Evolutionary conservation across 2,888 invertebrate genomes (phyloP), one percentile per base, ranked within the genome.

Genomic region (Galerucella nymphaeae): DNA sequence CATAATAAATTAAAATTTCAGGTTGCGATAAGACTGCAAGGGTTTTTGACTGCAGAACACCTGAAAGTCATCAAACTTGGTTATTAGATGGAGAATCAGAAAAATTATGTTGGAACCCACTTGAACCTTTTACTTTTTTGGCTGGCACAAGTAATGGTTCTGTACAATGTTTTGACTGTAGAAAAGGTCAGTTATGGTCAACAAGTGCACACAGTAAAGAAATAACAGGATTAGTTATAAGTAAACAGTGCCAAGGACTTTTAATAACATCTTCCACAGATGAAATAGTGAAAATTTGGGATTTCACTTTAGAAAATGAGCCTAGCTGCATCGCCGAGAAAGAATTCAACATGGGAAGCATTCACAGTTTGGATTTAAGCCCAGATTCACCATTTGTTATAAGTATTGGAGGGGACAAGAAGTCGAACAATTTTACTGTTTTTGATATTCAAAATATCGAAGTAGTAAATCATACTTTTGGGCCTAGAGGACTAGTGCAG

Each of bases 261-360:
- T 87, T 98, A 83, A 89, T 95, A 2, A 94, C 96, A 0, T 89
- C 92, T 1, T 93, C 95, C 8, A 90, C 92, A 2, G 97, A 97
- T 84, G 93, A 94, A 75, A 88, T 89, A n/a, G 84, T 96, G 4
- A 96, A 96, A 88, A 90, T 94, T 0, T 98, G 97, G 97, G 96
- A 97, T 82, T 90, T 87, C 76, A 77, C 80, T 61, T 80, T 84
- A 78, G 79, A 85, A 82, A 73, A 79, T 80, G 76, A 66, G 61
- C 88, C 88, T 0, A 77, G 76, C 75, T 83, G 87, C 80, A 86
- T 89, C 1, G 81, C 83, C 76, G 87, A 88, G 77, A 88, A 92
- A 75, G 86, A 90, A 77, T 88, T 91, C 70, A 89, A 90, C 72
- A 90, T 96, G 86, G 96, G 94, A 0, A 89, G 90, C 23, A 87